Evolutionary conservation across 2,888 invertebrate genomes (phyloP).

Genomic region (Tachystola acroxantha): DNA sequence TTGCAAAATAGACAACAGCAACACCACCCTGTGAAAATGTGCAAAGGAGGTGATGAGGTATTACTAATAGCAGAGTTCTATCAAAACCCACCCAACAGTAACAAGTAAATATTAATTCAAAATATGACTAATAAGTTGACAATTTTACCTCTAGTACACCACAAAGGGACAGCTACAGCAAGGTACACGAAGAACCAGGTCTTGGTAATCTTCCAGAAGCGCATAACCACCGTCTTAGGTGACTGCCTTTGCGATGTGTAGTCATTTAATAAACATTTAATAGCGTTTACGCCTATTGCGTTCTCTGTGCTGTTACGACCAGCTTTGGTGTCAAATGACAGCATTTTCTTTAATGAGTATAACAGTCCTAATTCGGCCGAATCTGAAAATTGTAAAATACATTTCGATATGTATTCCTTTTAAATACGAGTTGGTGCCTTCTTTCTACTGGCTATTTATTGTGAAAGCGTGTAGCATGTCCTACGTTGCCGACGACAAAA

Average conservation of each 20-base stretch:
- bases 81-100: too few species aligned
- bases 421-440: too few species aligned
- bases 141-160: conserved; percentile 53
- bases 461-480: too few species aligned
- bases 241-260: conserved; percentile 10
- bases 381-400: neutral
- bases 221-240: conserved; percentile 15
- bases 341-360: neutral
- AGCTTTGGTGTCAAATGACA: neutral
- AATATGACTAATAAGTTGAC: too few species aligned
- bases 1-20: conserved; percentile 79
- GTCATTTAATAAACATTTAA: conserved; percentile 28
- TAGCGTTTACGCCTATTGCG: conserved; percentile 46
- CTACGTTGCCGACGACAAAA: too few species aligned
- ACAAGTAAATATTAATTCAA: too few species aligned
- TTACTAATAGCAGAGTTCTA: too few species aligned
- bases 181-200: conserved; percentile 49
- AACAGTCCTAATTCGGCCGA: conserved; percentile 15
- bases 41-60: too few species aligned
- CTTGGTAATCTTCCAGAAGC: conserved; percentile 33
- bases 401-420: too few species aligned
- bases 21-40: conserved; percentile 75
- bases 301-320: conserved; percentile 30
- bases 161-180: conserved; percentile 47
- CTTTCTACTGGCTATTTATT: too few species aligned